A percentile compares a stretch with the other conserved stretches of the same genome.
Evolutionary conservation across 2,888 invertebrate genomes (phyloP).

Genomic region (Spicauda simplicius): DNA sequence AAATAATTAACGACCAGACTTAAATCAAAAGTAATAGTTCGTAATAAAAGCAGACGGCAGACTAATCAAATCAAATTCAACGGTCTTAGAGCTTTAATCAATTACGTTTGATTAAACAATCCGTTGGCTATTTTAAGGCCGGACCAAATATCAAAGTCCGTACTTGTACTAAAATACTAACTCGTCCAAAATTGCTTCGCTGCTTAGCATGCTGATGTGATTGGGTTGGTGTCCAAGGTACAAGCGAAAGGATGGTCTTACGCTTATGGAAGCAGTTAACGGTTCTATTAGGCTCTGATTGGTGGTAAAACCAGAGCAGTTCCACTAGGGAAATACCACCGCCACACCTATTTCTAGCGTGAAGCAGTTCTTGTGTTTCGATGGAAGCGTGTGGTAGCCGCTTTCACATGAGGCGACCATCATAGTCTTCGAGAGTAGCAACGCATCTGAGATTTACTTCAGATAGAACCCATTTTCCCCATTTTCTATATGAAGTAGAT

Average conservation of each 20-base stretch:
- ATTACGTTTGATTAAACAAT: constrained; percentile 34
- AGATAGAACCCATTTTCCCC: too few species aligned
- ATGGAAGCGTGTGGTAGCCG: too few species aligned
- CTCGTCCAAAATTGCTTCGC: constrained; percentile 46
- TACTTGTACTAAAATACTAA: constrained; percentile 31
- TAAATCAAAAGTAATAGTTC: not conserved
- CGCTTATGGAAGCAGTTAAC: constrained; percentile 4
- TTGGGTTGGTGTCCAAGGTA: constrained; percentile 9
- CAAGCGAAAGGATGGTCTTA: constrained; percentile 18
- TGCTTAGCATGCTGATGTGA: constrained; percentile 45
- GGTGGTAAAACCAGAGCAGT: too few species aligned
- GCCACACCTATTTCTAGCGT: too few species aligned
- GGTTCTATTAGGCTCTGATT: too few species aligned
- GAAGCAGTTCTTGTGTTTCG: too few species aligned
- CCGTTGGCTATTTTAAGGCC: constrained; percentile 25
- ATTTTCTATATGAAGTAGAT: too few species aligned
- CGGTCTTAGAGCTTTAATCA: constrained; percentile 24
- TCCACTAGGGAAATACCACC: too few species aligned
- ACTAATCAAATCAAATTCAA: constrained; percentile 8
- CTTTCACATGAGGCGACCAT: too few species aligned
- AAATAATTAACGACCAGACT: not conserved
- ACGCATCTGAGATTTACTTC: too few species aligned
- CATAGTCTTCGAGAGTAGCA: too few species aligned
- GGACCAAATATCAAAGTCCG: too few species aligned
- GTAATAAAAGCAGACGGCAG: not conserved